Evolutionary conservation across 2,888 invertebrate species (phyloP).

Genomic region (Scrobipalpa costella): DNA sequence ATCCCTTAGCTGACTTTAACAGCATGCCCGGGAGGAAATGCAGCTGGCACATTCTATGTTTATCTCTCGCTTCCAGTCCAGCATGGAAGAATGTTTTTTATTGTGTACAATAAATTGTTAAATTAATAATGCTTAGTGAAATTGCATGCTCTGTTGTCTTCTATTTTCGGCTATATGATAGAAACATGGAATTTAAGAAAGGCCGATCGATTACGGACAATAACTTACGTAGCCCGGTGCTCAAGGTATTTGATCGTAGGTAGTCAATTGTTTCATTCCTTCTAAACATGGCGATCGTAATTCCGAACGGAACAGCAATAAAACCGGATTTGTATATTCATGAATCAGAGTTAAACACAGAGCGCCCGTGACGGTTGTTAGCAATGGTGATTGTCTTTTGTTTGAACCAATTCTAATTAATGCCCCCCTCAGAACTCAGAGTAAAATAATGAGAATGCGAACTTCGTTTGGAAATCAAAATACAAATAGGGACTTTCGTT

Average conservation of each 20-base stretch:
- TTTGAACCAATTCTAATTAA: constrained; percentile 55
- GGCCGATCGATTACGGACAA: background rate
- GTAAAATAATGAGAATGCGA: constrained; percentile 2
- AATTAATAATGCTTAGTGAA: too few species aligned
- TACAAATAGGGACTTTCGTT: background rate
- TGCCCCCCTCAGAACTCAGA: constrained; percentile 24
- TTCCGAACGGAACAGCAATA: constrained; percentile 52
- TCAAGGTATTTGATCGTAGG: background rate
- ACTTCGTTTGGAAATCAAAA: background rate
- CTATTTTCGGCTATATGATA: too few species aligned
- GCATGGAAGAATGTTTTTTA: too few species aligned
- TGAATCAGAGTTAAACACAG: constrained; percentile 46
- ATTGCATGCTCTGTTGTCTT: too few species aligned
- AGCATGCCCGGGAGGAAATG: too few species aligned
- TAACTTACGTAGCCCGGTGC: background rate
- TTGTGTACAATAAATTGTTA: too few species aligned
- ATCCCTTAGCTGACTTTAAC: too few species aligned
- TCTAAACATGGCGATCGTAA: constrained; percentile 42
- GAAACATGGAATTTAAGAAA: too few species aligned
- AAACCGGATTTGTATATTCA: constrained; percentile 62
- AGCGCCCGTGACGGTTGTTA: constrained; percentile 47
- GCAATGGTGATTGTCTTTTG: constrained; percentile 54
- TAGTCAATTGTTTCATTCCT: constrained; percentile 27
- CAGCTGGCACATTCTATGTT: too few species aligned
- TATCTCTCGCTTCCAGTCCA: too few species aligned